Conservation (phyloP, 2,113 vertebrate genomes). For the Petrocephalus zakoni region DNA sequence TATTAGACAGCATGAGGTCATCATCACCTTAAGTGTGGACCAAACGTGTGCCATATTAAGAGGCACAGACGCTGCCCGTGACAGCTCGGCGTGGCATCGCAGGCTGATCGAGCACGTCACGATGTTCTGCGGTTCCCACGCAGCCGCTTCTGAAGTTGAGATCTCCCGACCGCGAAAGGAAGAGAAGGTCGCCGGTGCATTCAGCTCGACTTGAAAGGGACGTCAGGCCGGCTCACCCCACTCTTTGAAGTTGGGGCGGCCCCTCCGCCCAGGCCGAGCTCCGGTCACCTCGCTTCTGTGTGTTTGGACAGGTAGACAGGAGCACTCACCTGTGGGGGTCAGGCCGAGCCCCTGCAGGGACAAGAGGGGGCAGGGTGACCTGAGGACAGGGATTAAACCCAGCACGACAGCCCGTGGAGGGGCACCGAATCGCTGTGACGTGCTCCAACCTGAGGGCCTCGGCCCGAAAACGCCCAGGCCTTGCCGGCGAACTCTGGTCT, state of each 20-base stretch:
- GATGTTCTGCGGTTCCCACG: background rate
- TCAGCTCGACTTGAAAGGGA: slow-evolving; percentile 54
- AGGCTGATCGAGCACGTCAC: slow-evolving; percentile 2
- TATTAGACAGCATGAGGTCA: background rate
- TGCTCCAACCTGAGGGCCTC: background rate
- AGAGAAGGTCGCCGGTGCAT: slow-evolving; percentile 45
- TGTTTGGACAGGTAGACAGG: slow-evolving; percentile 32
- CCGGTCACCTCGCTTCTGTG: slow-evolving; percentile 16
- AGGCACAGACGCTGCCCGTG: background rate
- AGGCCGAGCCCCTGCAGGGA: slow-evolving; percentile 26
- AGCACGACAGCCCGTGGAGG: slow-evolving; percentile 51
- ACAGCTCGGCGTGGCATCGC: background rate
- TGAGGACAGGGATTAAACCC: slow-evolving; percentile 43
- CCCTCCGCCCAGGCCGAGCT: slow-evolving; percentile 36
- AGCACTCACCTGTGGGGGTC: slow-evolving; percentile 24
- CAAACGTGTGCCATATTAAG: background rate
- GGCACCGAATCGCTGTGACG: slow-evolving; percentile 10
- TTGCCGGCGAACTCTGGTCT: background rate
- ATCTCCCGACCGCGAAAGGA: background rate
- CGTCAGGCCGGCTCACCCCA: slow-evolving; percentile 39
- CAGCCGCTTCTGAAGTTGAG: slow-evolving; percentile 8
- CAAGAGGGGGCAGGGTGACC: slow-evolving; percentile 47
- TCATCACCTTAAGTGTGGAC: background rate
- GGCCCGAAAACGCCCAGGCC: background rate
- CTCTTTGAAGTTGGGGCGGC: slow-evolving; percentile 58